Conservation (phyloP, 2,113 vertebrate species). For the Syngnathus floridae region DNA sequence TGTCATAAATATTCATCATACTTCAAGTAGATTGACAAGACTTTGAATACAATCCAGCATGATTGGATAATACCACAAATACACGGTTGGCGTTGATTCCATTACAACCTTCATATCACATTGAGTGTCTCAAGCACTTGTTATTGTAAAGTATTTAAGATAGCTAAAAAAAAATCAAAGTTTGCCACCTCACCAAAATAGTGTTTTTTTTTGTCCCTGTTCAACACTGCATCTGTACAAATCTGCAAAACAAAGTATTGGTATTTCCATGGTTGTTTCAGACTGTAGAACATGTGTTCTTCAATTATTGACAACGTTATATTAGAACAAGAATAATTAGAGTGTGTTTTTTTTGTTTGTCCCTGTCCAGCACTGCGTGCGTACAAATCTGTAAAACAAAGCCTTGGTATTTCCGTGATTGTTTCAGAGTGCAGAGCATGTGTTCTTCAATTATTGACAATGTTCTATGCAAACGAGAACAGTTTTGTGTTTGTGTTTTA, state of each 20-base stretch:
- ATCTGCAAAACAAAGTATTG: neutral
- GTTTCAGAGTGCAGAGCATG: neutral
- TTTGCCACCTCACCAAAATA: neutral
- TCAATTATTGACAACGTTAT: neutral
- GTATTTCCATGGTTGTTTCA: neutral
- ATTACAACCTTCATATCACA: neutral
- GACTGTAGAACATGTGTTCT: neutral
- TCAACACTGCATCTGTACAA: neutral
- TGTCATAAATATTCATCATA: slow-evolving; percentile 27
- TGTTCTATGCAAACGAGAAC: neutral
- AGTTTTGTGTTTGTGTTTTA: slow-evolving; percentile 1
- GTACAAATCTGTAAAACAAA: neutral
- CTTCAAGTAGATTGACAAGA: slow-evolving; percentile 12
- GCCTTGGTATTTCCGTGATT: neutral
- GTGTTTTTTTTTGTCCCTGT: neutral
- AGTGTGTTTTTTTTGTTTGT: neutral
- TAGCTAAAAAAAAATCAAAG: neutral
- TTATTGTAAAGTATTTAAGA: neutral
- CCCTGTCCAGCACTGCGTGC: neutral
- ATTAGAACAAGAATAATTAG: neutral
- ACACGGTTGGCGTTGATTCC: neutral
- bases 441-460: neutral
- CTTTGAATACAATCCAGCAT: slow-evolving; percentile 10
- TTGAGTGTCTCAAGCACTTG: neutral
- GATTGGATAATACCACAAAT: slow-evolving; percentile 14